phyloP scores from a whole-genome alignment of 2,888 invertebrate genomes.

The Balanococcus diminutus region DNA sequence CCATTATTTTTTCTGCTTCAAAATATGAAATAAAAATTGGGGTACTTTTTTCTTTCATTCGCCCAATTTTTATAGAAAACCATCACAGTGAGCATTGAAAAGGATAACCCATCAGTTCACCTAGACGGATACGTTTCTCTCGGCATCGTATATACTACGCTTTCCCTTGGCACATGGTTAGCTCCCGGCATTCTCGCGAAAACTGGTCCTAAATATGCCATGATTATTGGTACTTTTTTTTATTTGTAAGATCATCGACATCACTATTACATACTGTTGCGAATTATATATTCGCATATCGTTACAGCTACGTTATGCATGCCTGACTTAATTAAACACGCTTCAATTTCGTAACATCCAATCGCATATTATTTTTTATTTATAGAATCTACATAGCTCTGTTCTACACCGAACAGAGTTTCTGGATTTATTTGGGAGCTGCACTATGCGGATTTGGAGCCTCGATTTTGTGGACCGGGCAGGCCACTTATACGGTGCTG shows the following conservation, averaged over 20 bases:
- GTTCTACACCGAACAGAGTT: constrained; percentile 58
- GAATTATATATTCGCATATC: background rate
- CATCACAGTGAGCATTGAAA: constrained; percentile 50
- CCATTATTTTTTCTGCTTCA: background rate
- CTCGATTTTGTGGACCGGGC: constrained; percentile 93
- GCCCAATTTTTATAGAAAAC: constrained; percentile 51
- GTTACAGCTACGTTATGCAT: no score
- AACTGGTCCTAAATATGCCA: constrained; percentile 36
- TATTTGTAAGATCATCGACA: background rate
- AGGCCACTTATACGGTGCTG: constrained; percentile 86
- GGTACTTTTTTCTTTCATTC: background rate
- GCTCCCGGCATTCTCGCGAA: constrained; percentile 39
- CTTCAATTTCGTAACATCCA: no score
- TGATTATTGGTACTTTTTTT: constrained; percentile 46
- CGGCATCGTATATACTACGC: constrained; percentile 43
- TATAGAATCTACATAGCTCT: background rate
- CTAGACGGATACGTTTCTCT: constrained; percentile 52
- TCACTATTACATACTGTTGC: background rate
- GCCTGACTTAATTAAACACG: no score
- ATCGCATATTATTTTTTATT: background rate
- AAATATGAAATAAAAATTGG: background rate
- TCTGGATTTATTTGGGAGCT: constrained; percentile 61
- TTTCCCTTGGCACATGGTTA: constrained; percentile 46
- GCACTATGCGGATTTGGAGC: constrained; percentile 87
- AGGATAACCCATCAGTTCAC: constrained; percentile 49